Percentiles rank a stretch among this genome's conserved stretches.
These are phyloP conservation scores for Palythoa grandiflora DNA, from an alignment of 92 coral and sea anemone species.

Conservation along the genomic window DNA sequence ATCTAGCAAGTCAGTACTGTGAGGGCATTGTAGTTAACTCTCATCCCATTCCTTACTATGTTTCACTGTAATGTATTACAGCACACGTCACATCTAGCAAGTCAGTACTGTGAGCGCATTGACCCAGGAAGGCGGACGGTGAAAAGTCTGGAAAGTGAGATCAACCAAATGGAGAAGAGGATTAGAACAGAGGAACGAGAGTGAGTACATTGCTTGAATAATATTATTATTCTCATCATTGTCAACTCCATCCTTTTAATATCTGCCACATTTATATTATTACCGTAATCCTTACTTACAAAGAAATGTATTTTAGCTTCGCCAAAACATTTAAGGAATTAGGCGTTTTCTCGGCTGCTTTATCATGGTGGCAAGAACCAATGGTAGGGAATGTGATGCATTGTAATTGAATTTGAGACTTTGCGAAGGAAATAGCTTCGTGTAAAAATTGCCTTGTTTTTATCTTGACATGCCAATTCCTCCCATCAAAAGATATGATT, in stretches of 20 bases:
- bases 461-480: no score
- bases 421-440: no score
- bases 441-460: no score
- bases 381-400: no score
- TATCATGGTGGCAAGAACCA: no score
- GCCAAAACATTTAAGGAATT: no score
- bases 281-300: no score
- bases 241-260: neutral
- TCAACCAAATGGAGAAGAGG: conserved; percentile 80
- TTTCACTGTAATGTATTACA: conserved; percentile 26
- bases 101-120: conserved; percentile 80
- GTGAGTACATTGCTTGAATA: conserved; percentile 47
- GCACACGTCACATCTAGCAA: conserved; percentile 77
- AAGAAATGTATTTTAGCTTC: no score
- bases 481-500: neutral
- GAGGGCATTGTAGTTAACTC: no score
- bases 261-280: neutral
- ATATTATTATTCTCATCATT: neutral
- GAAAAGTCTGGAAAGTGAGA: conserved; percentile 85
- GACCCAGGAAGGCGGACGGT: conserved; percentile 74
- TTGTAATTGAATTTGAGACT: no score
- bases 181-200: conserved; percentile 89
- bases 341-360: no score
- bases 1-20: no score
- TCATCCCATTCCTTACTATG: neutral